phyloP scores from a whole-genome alignment of 1,140 invertebrate genomes.

The Cheumatopsyche charites region DNA sequence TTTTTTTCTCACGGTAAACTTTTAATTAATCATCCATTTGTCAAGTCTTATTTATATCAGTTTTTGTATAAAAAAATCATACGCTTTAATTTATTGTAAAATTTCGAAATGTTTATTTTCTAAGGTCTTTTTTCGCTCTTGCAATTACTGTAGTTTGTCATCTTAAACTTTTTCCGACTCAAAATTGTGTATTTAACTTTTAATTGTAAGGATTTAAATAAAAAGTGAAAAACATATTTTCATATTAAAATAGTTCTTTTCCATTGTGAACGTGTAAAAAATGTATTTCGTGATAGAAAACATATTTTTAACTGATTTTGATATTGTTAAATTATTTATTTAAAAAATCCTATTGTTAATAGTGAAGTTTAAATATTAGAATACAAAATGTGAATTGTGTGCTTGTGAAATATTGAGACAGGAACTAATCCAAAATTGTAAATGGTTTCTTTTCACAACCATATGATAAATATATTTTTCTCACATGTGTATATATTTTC shows the following conservation, averaged over 20 bases:
- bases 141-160: no score
- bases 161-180: no score
- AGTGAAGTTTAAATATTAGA: not conserved
- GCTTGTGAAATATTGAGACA: slow-evolving; percentile 1
- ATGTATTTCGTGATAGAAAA: slow-evolving; percentile 1
- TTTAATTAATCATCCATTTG: no score
- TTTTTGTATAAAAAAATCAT: no score
- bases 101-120: no score
- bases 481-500: slow-evolving; percentile 6
- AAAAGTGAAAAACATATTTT: no score
- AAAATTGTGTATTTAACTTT: no score
- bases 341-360: slow-evolving; percentile 34
- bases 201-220: no score
- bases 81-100: no score
- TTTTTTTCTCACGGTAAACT: no score
- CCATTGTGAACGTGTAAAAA: not conserved
- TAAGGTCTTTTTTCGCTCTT: no score
- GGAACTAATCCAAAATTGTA: slow-evolving; percentile 1
- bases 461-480: slow-evolving; percentile 25
- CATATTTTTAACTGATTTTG: slow-evolving; percentile 26
- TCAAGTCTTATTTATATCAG: no score
- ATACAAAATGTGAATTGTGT: slow-evolving; percentile 14
- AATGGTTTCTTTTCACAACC: not conserved
- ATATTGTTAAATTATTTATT: slow-evolving; percentile 48
- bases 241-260: not conserved